phyloP scores from a whole-genome alignment of 92 coral and sea anemone genomes.

The Nematostella vectensis region DNA sequence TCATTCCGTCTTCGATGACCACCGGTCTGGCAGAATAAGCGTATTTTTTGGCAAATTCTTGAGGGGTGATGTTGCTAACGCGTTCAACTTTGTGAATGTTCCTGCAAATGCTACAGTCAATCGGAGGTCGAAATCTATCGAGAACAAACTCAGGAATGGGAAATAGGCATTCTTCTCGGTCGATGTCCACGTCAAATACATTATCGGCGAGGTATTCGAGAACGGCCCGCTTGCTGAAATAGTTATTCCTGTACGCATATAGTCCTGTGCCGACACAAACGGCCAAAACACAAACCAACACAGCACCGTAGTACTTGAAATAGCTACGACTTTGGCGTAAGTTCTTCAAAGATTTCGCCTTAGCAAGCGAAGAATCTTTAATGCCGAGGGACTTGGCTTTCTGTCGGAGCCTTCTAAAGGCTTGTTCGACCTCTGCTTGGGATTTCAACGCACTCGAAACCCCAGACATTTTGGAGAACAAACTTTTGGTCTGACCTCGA shows the following conservation, averaged over 20 bases:
- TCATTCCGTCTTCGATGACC: slow-evolving; percentile 71
- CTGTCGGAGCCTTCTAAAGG: slow-evolving; percentile 58
- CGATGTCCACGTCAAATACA: slow-evolving; percentile 58
- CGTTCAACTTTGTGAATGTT: slow-evolving; percentile 61
- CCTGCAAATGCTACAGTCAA: slow-evolving; percentile 69
- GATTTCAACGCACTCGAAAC: background rate
- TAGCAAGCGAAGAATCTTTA: slow-evolving; percentile 41
- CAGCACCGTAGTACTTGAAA: slow-evolving; percentile 11
- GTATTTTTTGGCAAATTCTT: slow-evolving; percentile 63
- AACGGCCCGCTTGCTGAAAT: slow-evolving; percentile 27
- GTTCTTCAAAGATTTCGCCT: slow-evolving; percentile 43
- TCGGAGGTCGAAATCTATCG: slow-evolving; percentile 95
- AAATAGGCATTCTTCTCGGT: slow-evolving; percentile 63
- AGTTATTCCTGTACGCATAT: slow-evolving; percentile 25
- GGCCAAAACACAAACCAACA: slow-evolving; percentile 45
- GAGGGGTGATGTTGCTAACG: slow-evolving; percentile 43
- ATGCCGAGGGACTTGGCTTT: slow-evolving; percentile 76
- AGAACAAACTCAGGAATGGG: slow-evolving; percentile 67
- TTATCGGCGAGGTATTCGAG: slow-evolving; percentile 44
- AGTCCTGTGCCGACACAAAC: slow-evolving; percentile 38
- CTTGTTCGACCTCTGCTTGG: slow-evolving; percentile 31
- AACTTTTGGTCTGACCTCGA: too few relatives aligned
- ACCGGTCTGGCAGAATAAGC: slow-evolving; percentile 87
- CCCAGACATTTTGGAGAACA: background rate
- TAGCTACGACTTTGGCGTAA: slow-evolving; percentile 22